Evolutionary conservation across 2,888 invertebrate genomes (phyloP).

Genomic region (Scaeva pyrastri): DNA sequence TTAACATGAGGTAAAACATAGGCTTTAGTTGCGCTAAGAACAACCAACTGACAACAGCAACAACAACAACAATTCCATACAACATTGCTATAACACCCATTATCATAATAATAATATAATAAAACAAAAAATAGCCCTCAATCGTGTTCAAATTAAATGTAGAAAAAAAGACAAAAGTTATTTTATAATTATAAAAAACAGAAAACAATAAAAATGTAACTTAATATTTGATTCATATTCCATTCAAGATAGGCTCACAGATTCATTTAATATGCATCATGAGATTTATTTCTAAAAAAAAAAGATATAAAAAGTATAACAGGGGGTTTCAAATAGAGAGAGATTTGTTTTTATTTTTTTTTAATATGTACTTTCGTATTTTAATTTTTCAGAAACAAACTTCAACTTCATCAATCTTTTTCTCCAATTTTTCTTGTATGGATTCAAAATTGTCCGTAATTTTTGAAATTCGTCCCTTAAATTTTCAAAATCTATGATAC

Average conservation of each 20-base stretch:
- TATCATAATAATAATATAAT: background rate
- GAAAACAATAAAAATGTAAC: conserved; percentile 66
- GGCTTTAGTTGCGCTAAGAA: conserved; percentile 63
- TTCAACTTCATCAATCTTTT: too few species aligned
- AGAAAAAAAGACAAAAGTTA: background rate
- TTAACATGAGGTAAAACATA: conserved; percentile 73
- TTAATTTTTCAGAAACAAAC: too few species aligned
- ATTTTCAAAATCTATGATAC: too few species aligned
- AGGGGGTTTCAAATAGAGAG: background rate
- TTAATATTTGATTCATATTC: conserved; percentile 71
- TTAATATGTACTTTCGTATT: too few species aligned
- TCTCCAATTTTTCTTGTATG: too few species aligned
- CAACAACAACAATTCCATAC: background rate
- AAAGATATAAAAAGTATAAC: background rate
- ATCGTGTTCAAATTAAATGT: background rate
- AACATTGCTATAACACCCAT: background rate
- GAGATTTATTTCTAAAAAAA: conserved; percentile 1
- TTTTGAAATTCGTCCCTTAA: too few species aligned
- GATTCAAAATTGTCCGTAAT: too few species aligned
- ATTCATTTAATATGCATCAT: conserved; percentile 38
- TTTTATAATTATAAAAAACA: conserved; percentile 2
- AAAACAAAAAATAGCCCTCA: conserved; percentile 9
- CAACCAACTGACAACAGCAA: conserved; percentile 16
- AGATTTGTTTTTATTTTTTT: too few species aligned
- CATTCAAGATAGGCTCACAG: conserved; percentile 46